A percentile compares a stretch with the other conserved stretches of the same genome.
Conservation (phyloP, 2,888 invertebrate genomes). For the Rapana venosa region DNA sequence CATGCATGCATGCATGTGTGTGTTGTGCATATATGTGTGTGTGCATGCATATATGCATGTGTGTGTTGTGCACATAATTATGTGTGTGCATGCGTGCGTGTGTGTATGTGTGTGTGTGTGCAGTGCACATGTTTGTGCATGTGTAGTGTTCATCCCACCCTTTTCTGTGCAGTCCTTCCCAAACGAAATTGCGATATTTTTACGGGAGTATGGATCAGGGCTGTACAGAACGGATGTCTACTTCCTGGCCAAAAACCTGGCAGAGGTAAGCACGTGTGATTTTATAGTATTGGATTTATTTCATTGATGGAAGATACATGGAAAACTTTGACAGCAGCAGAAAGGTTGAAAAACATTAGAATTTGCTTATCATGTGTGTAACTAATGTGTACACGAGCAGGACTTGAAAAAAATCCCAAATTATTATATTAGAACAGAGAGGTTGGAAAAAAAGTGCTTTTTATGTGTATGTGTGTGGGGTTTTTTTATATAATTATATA, state of each 20-base stretch:
- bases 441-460: too few relatives aligned
- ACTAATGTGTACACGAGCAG: too few relatives aligned
- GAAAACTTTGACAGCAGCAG: too few relatives aligned
- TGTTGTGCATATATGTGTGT: neutral
- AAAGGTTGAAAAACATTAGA: too few relatives aligned
- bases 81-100: neutral
- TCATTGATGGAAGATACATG: too few relatives aligned
- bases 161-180: slow-evolving; percentile 68
- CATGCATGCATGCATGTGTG: neutral
- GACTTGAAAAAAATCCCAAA: too few relatives aligned
- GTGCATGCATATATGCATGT: neutral
- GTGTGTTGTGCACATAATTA: neutral
- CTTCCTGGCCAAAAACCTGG: slow-evolving; percentile 69
- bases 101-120: slow-evolving; percentile 10
- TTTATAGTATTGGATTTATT: too few relatives aligned
- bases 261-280: slow-evolving; percentile 61
- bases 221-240: slow-evolving; percentile 72
- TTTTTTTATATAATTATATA: too few relatives aligned
- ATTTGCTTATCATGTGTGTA: too few relatives aligned
- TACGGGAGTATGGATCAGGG: slow-evolving; percentile 72
- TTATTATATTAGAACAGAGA: too few relatives aligned
- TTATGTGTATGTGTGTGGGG: too few relatives aligned
- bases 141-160: neutral
- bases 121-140: neutral
- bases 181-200: slow-evolving; percentile 69